These are phyloP conservation scores for Paratrypauchen microcephalus DNA, from an alignment of 2,797 vertebrate species.

Conservation along the genomic window DNA sequence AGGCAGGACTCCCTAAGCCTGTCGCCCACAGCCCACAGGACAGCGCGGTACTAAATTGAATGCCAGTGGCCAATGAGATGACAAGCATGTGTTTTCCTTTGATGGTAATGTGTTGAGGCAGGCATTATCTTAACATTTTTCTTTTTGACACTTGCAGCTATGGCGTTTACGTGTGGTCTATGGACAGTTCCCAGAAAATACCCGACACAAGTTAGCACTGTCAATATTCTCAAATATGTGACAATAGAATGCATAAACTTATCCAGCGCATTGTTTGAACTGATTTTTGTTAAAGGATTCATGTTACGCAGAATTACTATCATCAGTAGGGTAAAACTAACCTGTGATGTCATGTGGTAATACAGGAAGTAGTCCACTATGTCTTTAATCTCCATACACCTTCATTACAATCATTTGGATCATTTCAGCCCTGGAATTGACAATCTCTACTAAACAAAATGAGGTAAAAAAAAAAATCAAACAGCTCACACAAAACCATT, in stretches of 20 bases:
- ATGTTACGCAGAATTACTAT: no score
- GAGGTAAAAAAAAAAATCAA: no score
- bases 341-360: no score
- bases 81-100: slow-evolving; percentile 33
- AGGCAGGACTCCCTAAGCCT: slow-evolving; percentile 36
- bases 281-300: not conserved
- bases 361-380: no score
- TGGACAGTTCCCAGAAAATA: not conserved
- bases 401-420: no score
- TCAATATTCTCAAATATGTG: not conserved
- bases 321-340: no score
- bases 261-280: not conserved
- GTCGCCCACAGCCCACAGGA: slow-evolving; percentile 42
- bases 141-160: slow-evolving; percentile 4
- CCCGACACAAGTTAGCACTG: not conserved
- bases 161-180: not conserved
- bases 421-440: no score
- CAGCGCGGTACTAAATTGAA: slow-evolving; percentile 51
- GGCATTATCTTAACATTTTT: slow-evolving; percentile 11
- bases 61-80: slow-evolving; percentile 38
- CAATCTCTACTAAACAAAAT: no score
- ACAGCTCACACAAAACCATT: no score
- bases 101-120: slow-evolving; percentile 11
- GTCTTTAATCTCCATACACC: no score
- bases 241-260: not conserved